Conservation (phyloP, 2,888 invertebrate genomes). For the Drosophila suboccidentalis region DNA sequence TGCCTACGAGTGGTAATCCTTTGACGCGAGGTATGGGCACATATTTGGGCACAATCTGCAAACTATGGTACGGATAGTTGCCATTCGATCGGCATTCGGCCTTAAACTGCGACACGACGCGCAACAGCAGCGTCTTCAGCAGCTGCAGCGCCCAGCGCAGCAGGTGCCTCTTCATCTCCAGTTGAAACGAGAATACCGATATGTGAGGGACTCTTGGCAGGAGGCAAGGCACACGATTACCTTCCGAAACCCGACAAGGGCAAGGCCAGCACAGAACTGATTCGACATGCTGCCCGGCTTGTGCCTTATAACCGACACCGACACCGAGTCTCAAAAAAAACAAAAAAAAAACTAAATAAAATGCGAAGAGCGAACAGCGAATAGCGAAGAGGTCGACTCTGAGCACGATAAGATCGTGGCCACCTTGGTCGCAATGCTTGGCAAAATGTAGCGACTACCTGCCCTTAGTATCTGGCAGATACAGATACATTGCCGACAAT, state of each 20-base stretch:
- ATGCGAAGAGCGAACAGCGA: not conserved
- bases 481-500: constrained; percentile 33
- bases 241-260: constrained; percentile 54
- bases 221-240: constrained; percentile 20
- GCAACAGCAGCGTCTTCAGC: constrained; percentile 56
- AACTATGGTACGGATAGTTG: constrained; percentile 17
- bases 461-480: constrained; percentile 32
- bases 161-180: constrained; percentile 57
- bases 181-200: not conserved
- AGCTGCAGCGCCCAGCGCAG: constrained; percentile 64
- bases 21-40: constrained; percentile 86
- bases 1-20: constrained; percentile 87
- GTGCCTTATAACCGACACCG: constrained; percentile 66
- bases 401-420: constrained; percentile 47
- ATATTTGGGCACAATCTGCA: constrained; percentile 72
- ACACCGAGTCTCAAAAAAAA: constrained; percentile 10
- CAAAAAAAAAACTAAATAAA: constrained; percentile 27
- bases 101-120: constrained; percentile 50
- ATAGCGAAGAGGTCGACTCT: constrained; percentile 30
- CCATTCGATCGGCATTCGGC: constrained; percentile 11
- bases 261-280: constrained; percentile 73
- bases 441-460: constrained; percentile 55
- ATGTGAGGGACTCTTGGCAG: constrained; percentile 2
- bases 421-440: constrained; percentile 50
- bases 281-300: constrained; percentile 60